Percentiles rank a stretch among this genome's conserved stretches.
Evolutionary conservation across 2,113 vertebrate genomes (phyloP).

Genomic region (Megaleporinus macrocephalus): DNA sequence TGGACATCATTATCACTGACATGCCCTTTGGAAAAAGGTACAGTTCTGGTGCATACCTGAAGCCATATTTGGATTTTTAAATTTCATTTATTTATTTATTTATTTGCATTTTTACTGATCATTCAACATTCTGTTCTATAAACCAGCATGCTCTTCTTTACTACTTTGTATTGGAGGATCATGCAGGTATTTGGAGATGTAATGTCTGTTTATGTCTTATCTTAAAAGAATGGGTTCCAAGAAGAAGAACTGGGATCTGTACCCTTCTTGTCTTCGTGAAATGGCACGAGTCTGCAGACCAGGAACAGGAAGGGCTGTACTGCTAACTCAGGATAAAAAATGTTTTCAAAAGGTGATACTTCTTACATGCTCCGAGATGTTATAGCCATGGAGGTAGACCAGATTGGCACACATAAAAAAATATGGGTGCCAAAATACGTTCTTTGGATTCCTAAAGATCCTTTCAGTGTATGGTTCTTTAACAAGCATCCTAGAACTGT

Average conservation of each 20-base stretch:
- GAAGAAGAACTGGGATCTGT: constrained; percentile 98
- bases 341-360: constrained; percentile 89
- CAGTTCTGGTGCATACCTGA: neutral
- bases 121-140: neutral
- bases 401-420: too few relatives aligned
- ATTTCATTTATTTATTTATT: too few relatives aligned
- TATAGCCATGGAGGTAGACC: neutral
- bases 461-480: too few relatives aligned
- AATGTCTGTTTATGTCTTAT: constrained; percentile 38
- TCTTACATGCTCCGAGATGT: neutral
- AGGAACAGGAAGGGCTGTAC: constrained; percentile 86
- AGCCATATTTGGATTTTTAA: neutral
- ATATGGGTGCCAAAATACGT: too few relatives aligned
- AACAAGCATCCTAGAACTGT: too few relatives aligned
- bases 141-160: neutral
- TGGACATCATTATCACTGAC: constrained; percentile 91
- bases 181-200: neutral
- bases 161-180: neutral
- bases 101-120: neutral
- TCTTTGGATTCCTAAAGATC: too few relatives aligned
- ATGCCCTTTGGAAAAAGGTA: constrained; percentile 99
- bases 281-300: constrained; percentile 92
- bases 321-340: constrained; percentile 96
- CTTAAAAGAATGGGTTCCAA: constrained; percentile 89
- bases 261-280: constrained; percentile 90